Evolutionary conservation across 2,113 vertebrate species (phyloP), one percentile per base, ranked within the genome.

Genomic region (Meriones unguiculatus): DNA sequence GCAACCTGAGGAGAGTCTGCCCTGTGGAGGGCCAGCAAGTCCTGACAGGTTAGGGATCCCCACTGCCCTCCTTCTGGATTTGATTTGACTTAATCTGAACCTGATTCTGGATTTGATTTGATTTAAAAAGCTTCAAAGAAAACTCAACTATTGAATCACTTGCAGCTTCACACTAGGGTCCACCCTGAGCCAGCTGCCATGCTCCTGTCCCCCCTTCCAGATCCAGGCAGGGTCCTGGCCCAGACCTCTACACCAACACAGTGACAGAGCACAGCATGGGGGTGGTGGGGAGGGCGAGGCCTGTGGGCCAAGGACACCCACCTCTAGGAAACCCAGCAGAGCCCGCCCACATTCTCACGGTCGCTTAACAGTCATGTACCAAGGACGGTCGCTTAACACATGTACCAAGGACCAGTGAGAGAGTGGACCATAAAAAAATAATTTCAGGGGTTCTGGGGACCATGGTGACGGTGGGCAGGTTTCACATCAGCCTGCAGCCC

Each of bases 401-500:
- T 95, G 98, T 97, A 97, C 92, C 95, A 97, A 98, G 97, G 94
- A 98, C 69, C 95, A 98, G 95, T 96, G 96, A 98, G 98, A 98
- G 98, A 98, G 96, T 96, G 96, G 91, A 95, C 93, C 97, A 97
- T 98, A 99, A 95, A 99, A 99, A 99, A 99, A 99, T 98, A 99
- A 98, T 98, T 98, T 98, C 98, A 98, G 98, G 98, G 98, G 98
- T 98, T 99, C 98, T 98, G 98, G 98, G 98, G 98, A 98, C 98
- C 99, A 98, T 98, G 98, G 91, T 35, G n/a, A 96, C 82, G 32
- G 81, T 7, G 82, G n/a, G 59, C 18, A 25, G 22, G 50, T n/a
- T 15, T 99, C 98, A 99, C 99, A 99, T 99, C 96, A 99, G 98
- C 73, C 96, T 95, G 97, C 99, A 99, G 97, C 99, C 99, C 98